A percentile compares a stretch with the other conserved stretches of the same genome.
Evolutionary conservation across 2,888 invertebrate species (phyloP).

Genomic region (Patella pellucida): DNA sequence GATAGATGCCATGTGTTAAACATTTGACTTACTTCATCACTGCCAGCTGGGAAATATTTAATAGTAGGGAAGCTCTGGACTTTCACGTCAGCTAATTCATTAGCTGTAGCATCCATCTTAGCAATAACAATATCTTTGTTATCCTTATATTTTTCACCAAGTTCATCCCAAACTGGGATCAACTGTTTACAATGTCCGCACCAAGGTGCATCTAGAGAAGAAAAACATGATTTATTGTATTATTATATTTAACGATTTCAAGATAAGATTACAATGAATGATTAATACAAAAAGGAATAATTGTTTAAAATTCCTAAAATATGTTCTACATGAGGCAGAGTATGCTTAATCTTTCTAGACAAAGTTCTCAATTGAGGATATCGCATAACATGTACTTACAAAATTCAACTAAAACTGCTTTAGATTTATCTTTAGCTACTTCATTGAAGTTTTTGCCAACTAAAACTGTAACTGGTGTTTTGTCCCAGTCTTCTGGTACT

Average conservation of each 20-base stretch:
- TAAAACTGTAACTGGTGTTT: conserved; percentile 90
- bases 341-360: too few species aligned
- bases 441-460: conserved; percentile 96
- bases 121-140: conserved; percentile 87
- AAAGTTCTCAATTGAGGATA: background rate
- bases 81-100: conserved; percentile 96
- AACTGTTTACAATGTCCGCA: conserved; percentile 97
- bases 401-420: conserved; percentile 97
- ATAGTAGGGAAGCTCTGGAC: conserved; percentile 83
- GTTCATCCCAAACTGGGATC: conserved; percentile 94
- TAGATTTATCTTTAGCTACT: conserved; percentile 87
- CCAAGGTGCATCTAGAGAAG: conserved; percentile 88
- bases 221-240: background rate
- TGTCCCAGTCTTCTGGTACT: conserved; percentile 97
- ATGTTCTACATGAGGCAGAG: too few species aligned
- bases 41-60: conserved; percentile 88
- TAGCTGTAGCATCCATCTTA: conserved; percentile 98
- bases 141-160: conserved; percentile 93
- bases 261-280: too few species aligned
- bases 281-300: too few species aligned
- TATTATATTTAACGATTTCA: background rate
- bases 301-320: too few species aligned
- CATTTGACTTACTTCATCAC: conserved; percentile 80
- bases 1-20: too few species aligned
- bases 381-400: conserved; percentile 72